Evolutionary conservation across 2,888 invertebrate species (phyloP), one percentile per base, ranked within the genome.

Genomic region (Arge pagana): DNA sequence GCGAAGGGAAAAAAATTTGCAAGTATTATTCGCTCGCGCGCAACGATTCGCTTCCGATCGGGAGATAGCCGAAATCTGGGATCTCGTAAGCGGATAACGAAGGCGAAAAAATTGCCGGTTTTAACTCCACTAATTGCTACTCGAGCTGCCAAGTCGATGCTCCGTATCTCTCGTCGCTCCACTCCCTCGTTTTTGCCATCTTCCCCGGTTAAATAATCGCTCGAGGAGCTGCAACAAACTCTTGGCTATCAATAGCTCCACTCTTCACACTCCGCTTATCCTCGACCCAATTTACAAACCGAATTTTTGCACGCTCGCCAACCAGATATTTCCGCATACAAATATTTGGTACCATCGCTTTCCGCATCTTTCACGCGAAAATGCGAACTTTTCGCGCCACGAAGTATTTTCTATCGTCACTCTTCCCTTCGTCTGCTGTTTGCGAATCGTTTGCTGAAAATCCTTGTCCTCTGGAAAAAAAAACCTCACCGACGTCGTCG

Each of bases 1-100:
- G n/a, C 58, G 51, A 49, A 51, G 51, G 55, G 50, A 48, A 54
- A 56, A 54, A 52, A 59, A 70, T 70, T 70, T 70, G 61, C 69
- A 71, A 69, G 69, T 72, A 68, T 70, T 71, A 71, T 72, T 49
- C n/a, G 18, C 23, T 30, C 15, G 6, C n/a, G 28, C 28, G 8
- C n/a, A 8, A 26, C 10, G 3, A 8, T 16, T 35, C 3, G 7
- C 16, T 8, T 4, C 36, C 36, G 3, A 15, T 15, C 3, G 11
- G n/a, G n/a, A n/a, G 2, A n/a, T 3, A 35, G 2, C 2, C 4
- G 36, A 35, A 11, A 15, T 10, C 11, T 15, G 8, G 23, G 42
- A 18, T 24, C n/a, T 10, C 8, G 8, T n/a, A 26, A 3, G 10
- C n/a, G 28, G 8, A 3, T 3, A 26, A 26, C 2, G n/a, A 3